Percentiles rank a stretch among this genome's conserved stretches.
Evolutionary conservation across 2,797 vertebrate species (phyloP).

Genomic region (Enteromius unitaeniatus): DNA sequence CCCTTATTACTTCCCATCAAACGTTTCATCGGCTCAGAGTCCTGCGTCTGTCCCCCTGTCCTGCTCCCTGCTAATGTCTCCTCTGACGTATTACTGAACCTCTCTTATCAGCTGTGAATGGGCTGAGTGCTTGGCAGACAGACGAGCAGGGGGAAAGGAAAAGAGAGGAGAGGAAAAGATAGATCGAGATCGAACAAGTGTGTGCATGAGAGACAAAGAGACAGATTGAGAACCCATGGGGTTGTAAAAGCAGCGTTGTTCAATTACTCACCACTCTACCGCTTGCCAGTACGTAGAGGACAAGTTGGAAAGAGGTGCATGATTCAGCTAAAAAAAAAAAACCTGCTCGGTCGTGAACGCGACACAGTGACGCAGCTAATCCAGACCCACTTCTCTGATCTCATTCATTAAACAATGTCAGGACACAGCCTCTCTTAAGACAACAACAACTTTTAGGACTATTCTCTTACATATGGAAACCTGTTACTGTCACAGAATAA

Average conservation of each 20-base stretch:
- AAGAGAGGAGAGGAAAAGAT: constrained; percentile 47
- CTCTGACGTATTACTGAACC: constrained; percentile 22
- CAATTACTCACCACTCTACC: constrained; percentile 51
- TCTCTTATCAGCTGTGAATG: constrained; percentile 53
- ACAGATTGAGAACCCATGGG: constrained; percentile 52
- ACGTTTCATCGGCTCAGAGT: constrained; percentile 10
- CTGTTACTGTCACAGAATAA: background rate
- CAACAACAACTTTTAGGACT: background rate
- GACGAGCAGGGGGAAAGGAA: constrained; percentile 39
- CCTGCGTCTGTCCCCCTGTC: background rate
- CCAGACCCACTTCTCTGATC: constrained; percentile 11
- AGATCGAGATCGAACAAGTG: constrained; percentile 55
- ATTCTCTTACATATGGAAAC: background rate
- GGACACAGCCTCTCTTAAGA: background rate
- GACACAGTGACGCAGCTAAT: constrained; percentile 40
- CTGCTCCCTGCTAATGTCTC: constrained; percentile 9
- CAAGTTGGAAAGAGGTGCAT: constrained; percentile 45
- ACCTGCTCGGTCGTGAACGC: background rate
- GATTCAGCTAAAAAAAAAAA: constrained; percentile 44
- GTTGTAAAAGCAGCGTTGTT: constrained; percentile 47
- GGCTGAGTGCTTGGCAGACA: constrained; percentile 36
- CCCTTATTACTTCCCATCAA: constrained; percentile 23
- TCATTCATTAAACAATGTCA: constrained; percentile 1
- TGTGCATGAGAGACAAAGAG: constrained; percentile 41
- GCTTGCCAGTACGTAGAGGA: constrained; percentile 39